Base-by-base conservation (phyloP, 2,797 vertebrate species). In the Hipposideros larvatus region DNA sequence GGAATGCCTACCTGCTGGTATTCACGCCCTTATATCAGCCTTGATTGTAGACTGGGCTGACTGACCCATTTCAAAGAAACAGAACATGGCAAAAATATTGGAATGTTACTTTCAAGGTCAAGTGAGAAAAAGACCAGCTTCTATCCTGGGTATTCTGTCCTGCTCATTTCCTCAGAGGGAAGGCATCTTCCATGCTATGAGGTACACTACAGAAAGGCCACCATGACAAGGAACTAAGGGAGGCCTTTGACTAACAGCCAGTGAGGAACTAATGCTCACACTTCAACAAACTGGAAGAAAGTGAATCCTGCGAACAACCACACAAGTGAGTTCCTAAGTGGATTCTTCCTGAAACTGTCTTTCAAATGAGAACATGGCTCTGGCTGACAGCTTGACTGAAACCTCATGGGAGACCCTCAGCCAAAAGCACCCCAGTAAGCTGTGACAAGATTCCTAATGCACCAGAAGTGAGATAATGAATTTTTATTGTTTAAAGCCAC, bases 1-100 rank as follows among this genome's bases (percentile, higher is more conserved):
- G 26, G 24, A 66, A 51, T 0, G 28, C 10, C 46, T 21, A 5
- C n/a, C 4, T 34, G 22, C 31, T 0, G 0, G 2, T 18, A 10
- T 15, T 14, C 37, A 4, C 14, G 34, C n/a, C 31, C 19, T 13
- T 48, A 28, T 14, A 41, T 1, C 9, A 87, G 46, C 34, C 15
- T 55, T 66, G 65, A 53, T 11, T 0, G 22, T 9, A 78, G 37
- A 26, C 2, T 34, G 11, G 3, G 66, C 8, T 48, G 55, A 65
- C 37, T 18, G 2, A 75, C 46, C 77, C 22, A 19, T 13, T 85
- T 82, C 28, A 61, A 63, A 83, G 34, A 14, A 79, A 87, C 0
- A 19, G 16, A 63, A 85, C 3, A 65, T 8, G 9, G 5, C n/a
- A 41, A 90, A 83, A 48, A 21, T 15, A 43, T 87, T 7, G 22